Evolutionary conservation across 1,140 invertebrate species (phyloP).

Genomic region (Leptestheria dahalacensis): DNA sequence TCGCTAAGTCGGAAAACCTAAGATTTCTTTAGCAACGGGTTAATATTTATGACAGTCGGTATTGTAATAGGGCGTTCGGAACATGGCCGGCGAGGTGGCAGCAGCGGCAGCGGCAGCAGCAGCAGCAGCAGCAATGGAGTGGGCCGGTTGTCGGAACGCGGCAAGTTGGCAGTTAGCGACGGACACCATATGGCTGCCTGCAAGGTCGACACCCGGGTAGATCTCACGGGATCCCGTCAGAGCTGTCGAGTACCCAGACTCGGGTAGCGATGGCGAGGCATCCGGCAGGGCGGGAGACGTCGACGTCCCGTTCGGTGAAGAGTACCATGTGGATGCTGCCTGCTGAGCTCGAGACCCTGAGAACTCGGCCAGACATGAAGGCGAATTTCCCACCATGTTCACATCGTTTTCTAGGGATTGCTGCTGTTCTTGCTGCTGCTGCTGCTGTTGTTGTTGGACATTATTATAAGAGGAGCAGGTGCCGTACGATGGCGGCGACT

Average conservation of each 20-base stretch:
- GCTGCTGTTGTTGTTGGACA: constrained; percentile 1
- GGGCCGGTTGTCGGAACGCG: background rate
- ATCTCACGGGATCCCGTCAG: background rate
- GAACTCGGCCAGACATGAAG: constrained; percentile 6
- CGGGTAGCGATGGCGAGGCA: constrained; percentile 10
- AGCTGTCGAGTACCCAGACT: constrained; percentile 2
- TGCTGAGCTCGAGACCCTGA: background rate
- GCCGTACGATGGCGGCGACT: background rate
- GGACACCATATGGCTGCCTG: constrained; percentile 8
- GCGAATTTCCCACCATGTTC: background rate
- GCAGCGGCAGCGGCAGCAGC: constrained; percentile 6
- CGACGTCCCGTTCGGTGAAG: background rate
- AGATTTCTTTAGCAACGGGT: no score
- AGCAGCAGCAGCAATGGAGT: background rate
- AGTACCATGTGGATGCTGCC: constrained; percentile 6
- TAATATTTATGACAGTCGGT: constrained; percentile 14
- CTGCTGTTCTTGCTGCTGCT: background rate
- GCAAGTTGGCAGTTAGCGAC: constrained; percentile 7
- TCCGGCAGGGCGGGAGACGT: constrained; percentile 11
- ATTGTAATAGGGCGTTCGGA: constrained; percentile 1
- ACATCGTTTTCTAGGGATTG: background rate
- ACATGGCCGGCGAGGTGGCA: constrained; percentile 1
- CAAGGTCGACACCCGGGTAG: background rate
- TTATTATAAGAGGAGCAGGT: background rate
- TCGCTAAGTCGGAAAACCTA: no score